Evolutionary conservation across 2,888 invertebrate genomes (phyloP).

Genomic region (Theretra japonica): DNA sequence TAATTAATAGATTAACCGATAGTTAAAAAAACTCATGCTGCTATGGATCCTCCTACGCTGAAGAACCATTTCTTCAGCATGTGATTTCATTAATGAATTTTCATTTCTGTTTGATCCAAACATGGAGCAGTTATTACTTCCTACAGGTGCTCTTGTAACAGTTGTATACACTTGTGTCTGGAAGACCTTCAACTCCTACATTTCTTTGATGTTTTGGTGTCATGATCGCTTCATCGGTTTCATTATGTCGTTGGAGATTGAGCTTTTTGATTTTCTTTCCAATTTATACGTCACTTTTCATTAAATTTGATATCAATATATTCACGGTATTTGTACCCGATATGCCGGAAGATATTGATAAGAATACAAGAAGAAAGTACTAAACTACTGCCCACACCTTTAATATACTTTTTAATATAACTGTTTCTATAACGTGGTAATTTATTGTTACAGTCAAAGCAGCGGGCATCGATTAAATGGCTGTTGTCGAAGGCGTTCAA

Average conservation of each 20-base stretch:
- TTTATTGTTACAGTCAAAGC: conserved; percentile 93
- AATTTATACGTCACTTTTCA: background rate
- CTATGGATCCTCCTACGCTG: background rate
- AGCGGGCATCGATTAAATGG: conserved; percentile 98
- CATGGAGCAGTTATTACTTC: conserved; percentile 10
- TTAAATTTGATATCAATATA: background rate
- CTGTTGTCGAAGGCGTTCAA: conserved; percentile 97
- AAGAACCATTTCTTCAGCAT: background rate
- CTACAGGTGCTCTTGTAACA: conserved; percentile 10
- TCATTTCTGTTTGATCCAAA: background rate
- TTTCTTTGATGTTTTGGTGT: background rate
- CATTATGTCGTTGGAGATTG: background rate
- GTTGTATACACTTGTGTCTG: background rate
- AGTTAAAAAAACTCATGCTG: no score
- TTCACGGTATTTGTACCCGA: no score
- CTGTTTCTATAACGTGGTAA: conserved; percentile 34
- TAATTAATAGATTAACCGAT: no score
- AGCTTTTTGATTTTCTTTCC: background rate
- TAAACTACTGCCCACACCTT: background rate
- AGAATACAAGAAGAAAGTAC: background rate
- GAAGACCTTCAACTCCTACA: background rate
- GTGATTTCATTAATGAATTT: background rate
- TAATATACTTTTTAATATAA: background rate
- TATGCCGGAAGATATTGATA: no score
- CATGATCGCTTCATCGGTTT: background rate